Conservation (phyloP, 2,888 invertebrate genomes). For the Acanthosepion esculentum region DNA sequence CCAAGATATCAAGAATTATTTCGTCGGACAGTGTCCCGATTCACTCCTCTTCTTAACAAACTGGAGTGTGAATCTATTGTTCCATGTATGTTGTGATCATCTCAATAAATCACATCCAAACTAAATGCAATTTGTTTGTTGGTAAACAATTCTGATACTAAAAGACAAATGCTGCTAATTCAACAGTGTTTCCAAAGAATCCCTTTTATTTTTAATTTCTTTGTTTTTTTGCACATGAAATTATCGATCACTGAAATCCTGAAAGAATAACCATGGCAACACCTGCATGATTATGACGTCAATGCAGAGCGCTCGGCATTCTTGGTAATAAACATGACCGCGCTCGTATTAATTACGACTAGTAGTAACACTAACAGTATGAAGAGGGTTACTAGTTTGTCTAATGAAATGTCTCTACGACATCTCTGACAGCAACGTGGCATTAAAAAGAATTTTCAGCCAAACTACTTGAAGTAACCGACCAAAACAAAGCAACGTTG, state of each 20-base stretch:
- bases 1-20: too few species aligned
- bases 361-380: too few species aligned
- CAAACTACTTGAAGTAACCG: too few species aligned
- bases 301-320: background rate
- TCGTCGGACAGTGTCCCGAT: too few species aligned
- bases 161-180: background rate
- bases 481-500: too few species aligned
- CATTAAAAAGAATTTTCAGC: too few species aligned
- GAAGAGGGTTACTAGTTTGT: too few species aligned
- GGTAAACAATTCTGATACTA: background rate
- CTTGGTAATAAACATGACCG: too few species aligned
- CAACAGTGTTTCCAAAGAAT: background rate
- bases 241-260: background rate
- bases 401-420: too few species aligned
- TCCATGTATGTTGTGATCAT: background rate
- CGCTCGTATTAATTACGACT: too few species aligned
- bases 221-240: background rate
- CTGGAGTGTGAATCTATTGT: background rate
- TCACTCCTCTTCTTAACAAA: too few species aligned
- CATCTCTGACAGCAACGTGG: too few species aligned
- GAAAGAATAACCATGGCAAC: background rate
- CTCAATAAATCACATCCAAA: background rate
- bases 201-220: background rate
- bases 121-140: background rate
- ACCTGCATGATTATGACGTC: constrained; percentile 33